Evolutionary conservation across 1,140 invertebrate genomes (phyloP).

Genomic region (Lordiphosa stackelbergi): DNA sequence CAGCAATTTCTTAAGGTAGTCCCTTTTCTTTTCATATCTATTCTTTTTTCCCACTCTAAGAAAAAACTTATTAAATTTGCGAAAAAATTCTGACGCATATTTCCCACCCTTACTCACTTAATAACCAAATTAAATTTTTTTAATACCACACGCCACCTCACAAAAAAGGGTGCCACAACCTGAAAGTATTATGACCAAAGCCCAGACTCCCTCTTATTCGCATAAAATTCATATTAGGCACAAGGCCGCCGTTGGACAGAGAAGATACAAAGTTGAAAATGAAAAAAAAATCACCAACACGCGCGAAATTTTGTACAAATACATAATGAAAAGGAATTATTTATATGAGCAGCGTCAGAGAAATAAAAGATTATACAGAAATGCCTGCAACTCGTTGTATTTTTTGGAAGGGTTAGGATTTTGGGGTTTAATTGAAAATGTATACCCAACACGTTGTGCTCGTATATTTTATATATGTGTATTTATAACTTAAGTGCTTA

Average conservation of each 20-base stretch:
- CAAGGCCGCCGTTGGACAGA: conserved; percentile 45
- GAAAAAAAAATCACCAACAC: conserved; percentile 35
- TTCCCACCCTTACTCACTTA: conserved; percentile 18
- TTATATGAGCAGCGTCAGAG: conserved; percentile 46
- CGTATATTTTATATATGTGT: neutral
- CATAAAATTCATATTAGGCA: conserved; percentile 73
- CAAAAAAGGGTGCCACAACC: conserved; percentile 26
- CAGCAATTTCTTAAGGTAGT: no score
- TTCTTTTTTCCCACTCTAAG: no score
- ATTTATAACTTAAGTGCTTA: neutral
- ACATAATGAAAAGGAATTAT: conserved; percentile 70
- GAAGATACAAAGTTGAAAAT: conserved; percentile 48
- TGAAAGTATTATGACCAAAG: conserved; percentile 51
- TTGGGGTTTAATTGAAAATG: conserved; percentile 52
- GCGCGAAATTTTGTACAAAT: conserved; percentile 45
- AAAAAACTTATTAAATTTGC: no score
- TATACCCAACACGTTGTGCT: conserved; percentile 20
- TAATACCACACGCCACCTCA: conserved; percentile 32
- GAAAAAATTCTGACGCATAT: no score
- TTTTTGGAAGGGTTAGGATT: conserved; percentile 4
- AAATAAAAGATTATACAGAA: conserved; percentile 46
- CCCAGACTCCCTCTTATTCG: conserved; percentile 34
- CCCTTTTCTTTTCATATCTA: no score
- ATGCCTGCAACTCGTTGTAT: conserved; percentile 14
- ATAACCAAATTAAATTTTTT: conserved; percentile 55